phyloP scores from a whole-genome alignment of 2,113 vertebrate species.

The Pseudois nayaur region DNA sequence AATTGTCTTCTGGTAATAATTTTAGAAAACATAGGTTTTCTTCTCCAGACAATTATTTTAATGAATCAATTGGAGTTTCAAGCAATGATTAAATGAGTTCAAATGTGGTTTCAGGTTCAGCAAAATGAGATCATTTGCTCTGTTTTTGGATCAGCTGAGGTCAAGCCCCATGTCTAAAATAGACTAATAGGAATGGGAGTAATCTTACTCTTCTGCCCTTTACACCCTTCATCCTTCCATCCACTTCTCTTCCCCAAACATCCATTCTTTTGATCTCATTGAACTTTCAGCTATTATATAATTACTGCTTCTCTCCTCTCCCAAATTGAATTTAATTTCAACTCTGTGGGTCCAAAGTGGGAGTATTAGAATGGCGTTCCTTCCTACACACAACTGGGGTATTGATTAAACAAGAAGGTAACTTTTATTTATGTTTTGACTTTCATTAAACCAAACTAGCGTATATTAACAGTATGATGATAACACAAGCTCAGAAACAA shows the following conservation, averaged over 20 bases:
- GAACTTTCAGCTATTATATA: background rate
- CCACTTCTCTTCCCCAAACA: background rate
- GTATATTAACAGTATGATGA: background rate
- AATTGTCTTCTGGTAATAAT: slow-evolving; percentile 59
- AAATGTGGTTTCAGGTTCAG: slow-evolving; percentile 43
- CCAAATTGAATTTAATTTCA: background rate
- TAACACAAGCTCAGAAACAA: background rate
- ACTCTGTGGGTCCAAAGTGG: background rate
- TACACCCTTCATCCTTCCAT: background rate
- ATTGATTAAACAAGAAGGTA: background rate
- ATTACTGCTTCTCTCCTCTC: background rate
- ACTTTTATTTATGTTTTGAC: background rate
- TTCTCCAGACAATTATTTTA: slow-evolving; percentile 56
- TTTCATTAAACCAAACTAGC: background rate
- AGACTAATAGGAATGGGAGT: background rate
- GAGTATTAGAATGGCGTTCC: background rate
- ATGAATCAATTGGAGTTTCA: slow-evolving; percentile 54
- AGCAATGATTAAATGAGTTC: slow-evolving; percentile 51
- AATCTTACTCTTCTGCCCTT: background rate
- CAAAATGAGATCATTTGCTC: slow-evolving; percentile 56
- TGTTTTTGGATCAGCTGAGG: slow-evolving; percentile 10
- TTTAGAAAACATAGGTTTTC: slow-evolving; percentile 57
- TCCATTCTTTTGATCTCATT: background rate
- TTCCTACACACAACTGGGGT: background rate
- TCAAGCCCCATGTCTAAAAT: background rate